Evolutionary conservation across 2,797 vertebrate species (phyloP), one percentile per base, ranked within the genome.

Genomic region (Pseudomugil gertrudae): DNA sequence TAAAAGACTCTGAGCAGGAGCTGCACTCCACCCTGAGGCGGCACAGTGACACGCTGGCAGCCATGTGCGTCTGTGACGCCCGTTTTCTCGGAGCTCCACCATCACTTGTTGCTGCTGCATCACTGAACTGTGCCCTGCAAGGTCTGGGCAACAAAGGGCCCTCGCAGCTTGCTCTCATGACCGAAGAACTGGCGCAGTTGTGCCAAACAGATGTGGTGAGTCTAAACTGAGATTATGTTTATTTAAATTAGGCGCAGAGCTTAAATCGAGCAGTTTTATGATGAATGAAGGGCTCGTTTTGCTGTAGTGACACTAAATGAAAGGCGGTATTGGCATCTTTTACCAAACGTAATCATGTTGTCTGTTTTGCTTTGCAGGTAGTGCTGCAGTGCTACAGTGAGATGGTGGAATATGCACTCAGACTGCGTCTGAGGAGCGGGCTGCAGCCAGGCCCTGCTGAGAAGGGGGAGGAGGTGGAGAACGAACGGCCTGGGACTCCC

Each of bases 321-420:
- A 47, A 4, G 11, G 43, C 27, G 4, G 53, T 29, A 15, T 8
- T 35, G 65, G 21, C 26, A 60, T 51, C 5, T 33, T 1, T 63
- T 5, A 14, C 3, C 17, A 17, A 29, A 57, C 6, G 15, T 0
- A 24, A 3, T 27, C 21, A 0, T n/a, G 24, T 8, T 47, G 19
- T 78, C 2, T 24, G 10, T 61, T 1, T 66, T 50, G 30, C 17
- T 13, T 60, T 27, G 1, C 85, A 95, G 94, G 86, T 63, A 0
- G 91, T 94, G 57, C 79, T 95, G 85, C 90, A 92, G 84, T 93
- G 84, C 84, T 94, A 93, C 89, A 92, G 91, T 27, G 93, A 94
- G 24, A 91, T 93, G 91, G 90, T 94, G 9, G 94, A 95, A 47
- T 84, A 72, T 0, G 83, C 79, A 35, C 93, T 94, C 23, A 81